Evolutionary conservation across 2,797 vertebrate species (phyloP), one percentile per base, ranked within the genome.

Genomic region (Argyrosomus regius): DNA sequence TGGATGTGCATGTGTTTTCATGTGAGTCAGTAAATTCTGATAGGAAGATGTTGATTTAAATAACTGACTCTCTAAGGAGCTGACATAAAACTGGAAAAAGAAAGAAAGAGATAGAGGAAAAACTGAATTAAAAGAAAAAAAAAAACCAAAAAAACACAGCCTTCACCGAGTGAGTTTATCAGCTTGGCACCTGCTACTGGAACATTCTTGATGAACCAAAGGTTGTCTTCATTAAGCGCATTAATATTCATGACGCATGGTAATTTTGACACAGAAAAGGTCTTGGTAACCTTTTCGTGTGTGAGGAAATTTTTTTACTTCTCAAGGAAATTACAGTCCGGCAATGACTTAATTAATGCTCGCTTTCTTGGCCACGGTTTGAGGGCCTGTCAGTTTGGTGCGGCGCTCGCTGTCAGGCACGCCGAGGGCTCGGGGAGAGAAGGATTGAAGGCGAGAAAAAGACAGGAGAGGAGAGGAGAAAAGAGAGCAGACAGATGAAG

Each of bases 211-310:
- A 98, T 97, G 97, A 98, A 98, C 97, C 97, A 98, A 98, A 98
- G 98, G 98, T 97, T 99, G 98, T 99, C 98, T 99, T 99, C 98
- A 99, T 99, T 99, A 99, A 97, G 97, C 95, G 95, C 97, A 99
- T 99, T 99, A 99, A 99, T 99, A 99, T 99, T 99, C 98, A 99
- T 99, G 98, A 97, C 88, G 97, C 97, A 99, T 99, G 98, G 97
- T 99, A 98, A 99, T 99, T 99, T 97, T 99, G 98, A 99, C 98
- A 99, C 97, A 97, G 97, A 98, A 99, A 99, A 99, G 98, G 98
- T 99, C 98, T 99, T 96, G 94, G 97, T 99, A 99, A 99, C 98
- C 98, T 99, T 99, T 99, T 98, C 97, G 97, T 95, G 97, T 98
- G 96, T 94, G 95, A 95, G 94, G 94, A 93, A 92, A 84, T 92